Conservation (phyloP, 1,140 invertebrate genomes). For the Drosophila kohkoa region DNA sequence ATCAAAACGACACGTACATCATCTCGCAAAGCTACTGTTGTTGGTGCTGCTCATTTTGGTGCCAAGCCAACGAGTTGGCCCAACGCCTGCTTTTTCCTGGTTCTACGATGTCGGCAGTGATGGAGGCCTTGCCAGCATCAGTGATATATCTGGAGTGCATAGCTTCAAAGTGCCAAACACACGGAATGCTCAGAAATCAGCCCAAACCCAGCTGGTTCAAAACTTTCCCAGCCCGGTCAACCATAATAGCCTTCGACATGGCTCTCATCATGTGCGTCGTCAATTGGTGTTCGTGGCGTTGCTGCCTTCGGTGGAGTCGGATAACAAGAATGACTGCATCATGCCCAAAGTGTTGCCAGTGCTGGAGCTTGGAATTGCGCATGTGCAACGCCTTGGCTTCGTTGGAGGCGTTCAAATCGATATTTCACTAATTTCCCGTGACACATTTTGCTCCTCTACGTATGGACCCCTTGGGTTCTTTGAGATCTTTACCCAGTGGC, state of each 20-base stretch:
- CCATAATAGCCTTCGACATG: conserved; percentile 25
- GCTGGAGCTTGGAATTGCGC: conserved; percentile 89
- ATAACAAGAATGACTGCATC: conserved; percentile 85
- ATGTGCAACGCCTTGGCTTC: conserved; percentile 87
- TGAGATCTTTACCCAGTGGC: conserved; percentile 87
- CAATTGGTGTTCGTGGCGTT: conserved; percentile 74
- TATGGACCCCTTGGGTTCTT: conserved; percentile 92
- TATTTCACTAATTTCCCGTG: conserved; percentile 89
- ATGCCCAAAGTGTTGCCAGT: conserved; percentile 90
- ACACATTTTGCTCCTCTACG: conserved; percentile 92
- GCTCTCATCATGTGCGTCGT: conserved; percentile 24
- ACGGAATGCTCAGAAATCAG: conserved; percentile 66
- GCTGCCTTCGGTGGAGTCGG: conserved; percentile 67
- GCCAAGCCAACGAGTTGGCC: conserved; percentile 18
- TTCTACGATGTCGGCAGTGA: conserved; percentile 60
- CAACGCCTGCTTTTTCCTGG: conserved; percentile 44
- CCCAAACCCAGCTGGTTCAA: conserved; percentile 66
- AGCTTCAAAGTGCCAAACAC: conserved; percentile 73
- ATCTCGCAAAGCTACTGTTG: conserved; percentile 36
- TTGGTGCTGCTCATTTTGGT: conserved; percentile 43
- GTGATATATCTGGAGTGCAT: conserved; percentile 58
- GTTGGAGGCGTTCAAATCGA: conserved; percentile 88
- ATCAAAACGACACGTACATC: conserved; percentile 19
- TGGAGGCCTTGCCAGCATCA: conserved; percentile 47
- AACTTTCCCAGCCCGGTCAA: conserved; percentile 49